Conservation (phyloP, 2,113 vertebrate genomes). For the Cephalopterus ornatus region DNA sequence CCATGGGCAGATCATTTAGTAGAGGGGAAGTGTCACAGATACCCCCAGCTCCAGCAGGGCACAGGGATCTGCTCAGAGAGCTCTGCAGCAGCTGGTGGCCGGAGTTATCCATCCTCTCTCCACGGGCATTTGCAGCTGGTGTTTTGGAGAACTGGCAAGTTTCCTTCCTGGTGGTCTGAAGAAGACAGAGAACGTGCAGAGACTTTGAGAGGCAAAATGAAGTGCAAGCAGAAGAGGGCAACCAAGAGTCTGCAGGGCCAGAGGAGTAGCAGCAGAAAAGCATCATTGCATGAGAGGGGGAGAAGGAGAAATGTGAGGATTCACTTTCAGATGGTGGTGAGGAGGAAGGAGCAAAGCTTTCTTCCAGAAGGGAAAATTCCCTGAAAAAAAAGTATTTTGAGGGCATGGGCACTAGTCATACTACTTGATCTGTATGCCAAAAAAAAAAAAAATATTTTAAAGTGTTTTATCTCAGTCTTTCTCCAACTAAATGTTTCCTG, state of each 20-base stretch:
- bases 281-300: rapidly evolving
- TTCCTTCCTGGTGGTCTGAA: background rate
- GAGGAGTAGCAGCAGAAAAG: background rate
- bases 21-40: background rate
- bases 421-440: background rate
- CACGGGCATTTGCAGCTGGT: background rate
- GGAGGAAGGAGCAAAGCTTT: background rate
- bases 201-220: background rate
- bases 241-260: background rate
- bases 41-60: background rate
- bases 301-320: background rate
- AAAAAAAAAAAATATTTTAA: background rate
- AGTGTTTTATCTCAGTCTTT: background rate
- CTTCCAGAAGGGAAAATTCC: background rate
- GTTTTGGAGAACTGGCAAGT: background rate
- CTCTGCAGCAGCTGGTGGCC: background rate
- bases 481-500: background rate
- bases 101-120: rapidly evolving
- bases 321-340: background rate
- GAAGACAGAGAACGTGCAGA: background rate
- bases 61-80: background rate
- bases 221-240: background rate
- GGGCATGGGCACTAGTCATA: background rate
- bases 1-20: rapidly evolving
- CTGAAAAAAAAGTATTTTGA: background rate